These are phyloP conservation scores for Metalampra italica DNA, from an alignment of 2,888 invertebrate genomes.

Conservation along the genomic window DNA sequence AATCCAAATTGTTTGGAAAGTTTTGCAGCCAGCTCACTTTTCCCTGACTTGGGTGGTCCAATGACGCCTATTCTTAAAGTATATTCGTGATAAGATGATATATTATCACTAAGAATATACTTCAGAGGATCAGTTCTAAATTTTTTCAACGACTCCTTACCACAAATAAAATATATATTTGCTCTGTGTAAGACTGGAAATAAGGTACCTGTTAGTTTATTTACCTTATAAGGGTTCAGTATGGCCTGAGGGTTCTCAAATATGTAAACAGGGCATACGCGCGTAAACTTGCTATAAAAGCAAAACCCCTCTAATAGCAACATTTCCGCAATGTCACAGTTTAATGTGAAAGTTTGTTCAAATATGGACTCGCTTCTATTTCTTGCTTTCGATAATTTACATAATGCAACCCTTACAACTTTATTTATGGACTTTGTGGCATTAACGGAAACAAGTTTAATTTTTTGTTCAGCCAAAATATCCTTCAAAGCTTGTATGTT, in stretches of 20 bases:
- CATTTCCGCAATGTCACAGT: conserved; percentile 74
- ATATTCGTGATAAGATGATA: conserved; percentile 61
- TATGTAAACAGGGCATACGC: conserved; percentile 82
- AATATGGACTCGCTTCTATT: conserved; percentile 71
- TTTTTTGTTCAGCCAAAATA: conserved; percentile 51
- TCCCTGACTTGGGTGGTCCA: conserved; percentile 82
- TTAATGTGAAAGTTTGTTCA: conserved; percentile 76
- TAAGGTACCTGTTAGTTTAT: conserved; percentile 54
- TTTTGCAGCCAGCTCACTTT: conserved; percentile 75
- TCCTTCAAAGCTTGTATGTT: conserved; percentile 57
- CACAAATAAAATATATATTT: conserved; percentile 79
- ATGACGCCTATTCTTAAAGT: conserved; percentile 77
- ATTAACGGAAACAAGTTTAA: conserved; percentile 63
- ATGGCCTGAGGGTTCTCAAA: conserved; percentile 66
- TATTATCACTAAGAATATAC: conserved; percentile 62
- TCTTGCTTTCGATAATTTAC: conserved; percentile 45
- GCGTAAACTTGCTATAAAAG: conserved; percentile 80
- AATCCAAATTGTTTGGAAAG: conserved; percentile 74
- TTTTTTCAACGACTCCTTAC: conserved; percentile 57
- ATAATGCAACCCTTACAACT: conserved; percentile 39
- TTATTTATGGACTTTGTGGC: conserved; percentile 49
- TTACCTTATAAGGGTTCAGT: conserved; percentile 66
- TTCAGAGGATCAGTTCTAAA: conserved; percentile 78
- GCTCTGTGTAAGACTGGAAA: conserved; percentile 78
- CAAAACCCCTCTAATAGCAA: conserved; percentile 78